Evolutionary conservation across 2,797 vertebrate species (phyloP).

Genomic region (Anomalospiza imberbis): DNA sequence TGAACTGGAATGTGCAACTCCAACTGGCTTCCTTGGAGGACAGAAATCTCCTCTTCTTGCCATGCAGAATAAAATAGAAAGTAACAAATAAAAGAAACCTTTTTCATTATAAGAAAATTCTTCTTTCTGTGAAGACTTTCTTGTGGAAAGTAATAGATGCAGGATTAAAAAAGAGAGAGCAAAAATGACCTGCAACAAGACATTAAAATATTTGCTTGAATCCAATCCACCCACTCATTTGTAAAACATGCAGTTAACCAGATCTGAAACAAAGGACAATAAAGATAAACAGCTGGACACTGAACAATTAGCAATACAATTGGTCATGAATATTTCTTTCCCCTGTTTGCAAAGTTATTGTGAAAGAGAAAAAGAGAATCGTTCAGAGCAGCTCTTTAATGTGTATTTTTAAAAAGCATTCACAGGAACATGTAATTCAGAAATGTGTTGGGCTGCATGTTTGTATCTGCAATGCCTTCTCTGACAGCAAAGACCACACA

Average conservation of each 20-base stretch:
- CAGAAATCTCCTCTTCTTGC: background rate
- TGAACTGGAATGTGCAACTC: background rate
- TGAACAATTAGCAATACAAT: slow-evolving; percentile 14
- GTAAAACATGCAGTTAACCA: background rate
- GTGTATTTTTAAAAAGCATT: background rate
- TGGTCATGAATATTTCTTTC: background rate
- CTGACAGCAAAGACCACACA: background rate
- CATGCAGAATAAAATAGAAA: background rate
- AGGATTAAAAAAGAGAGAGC: background rate
- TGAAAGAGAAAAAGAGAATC: background rate
- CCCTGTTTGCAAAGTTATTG: background rate
- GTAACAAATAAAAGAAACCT: background rate
- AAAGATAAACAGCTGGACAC: slow-evolving; percentile 35
- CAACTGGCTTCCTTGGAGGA: background rate
- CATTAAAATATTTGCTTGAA: background rate
- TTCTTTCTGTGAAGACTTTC: background rate
- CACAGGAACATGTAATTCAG: background rate
- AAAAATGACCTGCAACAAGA: background rate
- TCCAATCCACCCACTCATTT: background rate
- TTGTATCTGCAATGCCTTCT: background rate
- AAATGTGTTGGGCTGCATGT: background rate
- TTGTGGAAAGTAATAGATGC: background rate
- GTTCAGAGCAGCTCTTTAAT: background rate
- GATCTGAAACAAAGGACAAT: slow-evolving; percentile 22
- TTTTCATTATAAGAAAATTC: background rate